Conservation (phyloP, 2,888 invertebrate genomes). For the Microlaimidae sp. region DNA sequence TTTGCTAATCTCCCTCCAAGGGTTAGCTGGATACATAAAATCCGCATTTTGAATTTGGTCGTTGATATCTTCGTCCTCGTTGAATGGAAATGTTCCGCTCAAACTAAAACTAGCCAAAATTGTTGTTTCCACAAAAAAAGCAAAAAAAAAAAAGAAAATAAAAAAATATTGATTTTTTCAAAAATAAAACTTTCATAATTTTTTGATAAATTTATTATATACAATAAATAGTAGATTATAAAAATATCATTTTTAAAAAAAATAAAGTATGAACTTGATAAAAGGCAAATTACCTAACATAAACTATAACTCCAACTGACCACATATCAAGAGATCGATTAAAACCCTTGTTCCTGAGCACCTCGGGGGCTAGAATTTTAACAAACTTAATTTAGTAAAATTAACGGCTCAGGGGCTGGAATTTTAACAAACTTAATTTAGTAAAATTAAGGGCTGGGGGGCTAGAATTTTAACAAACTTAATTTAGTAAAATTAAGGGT, state of each 20-base stretch:
- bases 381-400: too few relatives aligned
- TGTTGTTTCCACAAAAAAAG: too few relatives aligned
- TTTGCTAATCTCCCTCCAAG: conserved; percentile 87
- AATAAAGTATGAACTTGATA: neutral
- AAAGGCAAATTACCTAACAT: conserved; percentile 49
- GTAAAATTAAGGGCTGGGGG: too few relatives aligned
- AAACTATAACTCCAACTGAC: conserved; percentile 97
- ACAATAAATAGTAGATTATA: neutral
- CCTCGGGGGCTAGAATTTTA: conserved; percentile 58
- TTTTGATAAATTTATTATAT: conserved; percentile 1
- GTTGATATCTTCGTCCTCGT: conserved; percentile 98
- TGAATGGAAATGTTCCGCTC: conserved; percentile 96
- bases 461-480: too few relatives aligned
- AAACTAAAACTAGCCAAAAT: conserved; percentile 52
- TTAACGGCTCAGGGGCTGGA: too few relatives aligned
- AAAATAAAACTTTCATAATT: neutral
- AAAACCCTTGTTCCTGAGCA: conserved; percentile 91
- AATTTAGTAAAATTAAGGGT: too few relatives aligned
- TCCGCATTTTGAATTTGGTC: conserved; percentile 99
- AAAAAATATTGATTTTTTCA: too few relatives aligned
- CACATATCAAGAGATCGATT: conserved; percentile 98
- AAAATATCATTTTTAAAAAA: too few relatives aligned
- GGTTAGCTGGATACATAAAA: conserved; percentile 96
- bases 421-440: too few relatives aligned
- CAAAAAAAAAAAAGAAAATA: too few relatives aligned